These are phyloP conservation scores for Ostrea denselamellosa DNA, from an alignment of 1,140 invertebrate species.

Conservation along the genomic window DNA sequence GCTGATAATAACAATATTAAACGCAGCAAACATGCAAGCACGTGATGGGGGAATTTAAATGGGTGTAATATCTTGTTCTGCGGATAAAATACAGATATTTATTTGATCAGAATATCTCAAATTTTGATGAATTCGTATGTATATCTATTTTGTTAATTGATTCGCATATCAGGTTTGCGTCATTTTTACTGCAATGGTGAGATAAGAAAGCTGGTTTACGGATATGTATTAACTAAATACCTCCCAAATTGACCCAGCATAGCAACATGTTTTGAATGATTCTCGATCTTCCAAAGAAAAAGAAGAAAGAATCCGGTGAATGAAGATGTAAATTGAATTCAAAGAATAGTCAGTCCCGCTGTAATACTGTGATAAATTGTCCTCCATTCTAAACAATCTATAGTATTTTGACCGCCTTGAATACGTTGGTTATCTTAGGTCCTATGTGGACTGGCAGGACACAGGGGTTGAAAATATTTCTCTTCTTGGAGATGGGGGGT, in stretches of 20 bases:
- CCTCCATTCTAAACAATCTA: too few species aligned
- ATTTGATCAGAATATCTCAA: conserved; percentile 26
- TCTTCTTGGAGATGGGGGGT: too few species aligned
- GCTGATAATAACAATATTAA: conserved; percentile 18
- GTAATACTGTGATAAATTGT: too few species aligned
- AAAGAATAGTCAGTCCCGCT: too few species aligned
- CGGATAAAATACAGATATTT: conserved; percentile 30
- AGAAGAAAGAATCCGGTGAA: too few species aligned
- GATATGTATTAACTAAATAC: not conserved
- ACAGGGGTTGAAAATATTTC: too few species aligned
- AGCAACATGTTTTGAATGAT: conserved; percentile 2
- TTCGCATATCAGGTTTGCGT: conserved; percentile 1
- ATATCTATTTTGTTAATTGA: conserved; percentile 27
- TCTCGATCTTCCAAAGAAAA: not conserved
- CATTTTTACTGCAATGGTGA: conserved; percentile 7
- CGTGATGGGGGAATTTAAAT: conserved; percentile 14
- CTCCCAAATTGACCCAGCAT: conserved; percentile 11
- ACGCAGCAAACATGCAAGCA: not conserved
- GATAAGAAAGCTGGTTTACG: conserved; percentile 4
- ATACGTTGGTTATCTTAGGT: too few species aligned
- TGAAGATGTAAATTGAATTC: too few species aligned
- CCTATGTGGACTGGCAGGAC: too few species aligned
- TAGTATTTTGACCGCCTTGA: too few species aligned
- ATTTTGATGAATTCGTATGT: conserved; percentile 35
- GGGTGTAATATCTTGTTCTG: not conserved